A percentile compares a stretch with the other conserved stretches of the same genome.
Conservation (phyloP, 2,797 vertebrate genomes). For the Yasuhikotakia modesta region DNA sequence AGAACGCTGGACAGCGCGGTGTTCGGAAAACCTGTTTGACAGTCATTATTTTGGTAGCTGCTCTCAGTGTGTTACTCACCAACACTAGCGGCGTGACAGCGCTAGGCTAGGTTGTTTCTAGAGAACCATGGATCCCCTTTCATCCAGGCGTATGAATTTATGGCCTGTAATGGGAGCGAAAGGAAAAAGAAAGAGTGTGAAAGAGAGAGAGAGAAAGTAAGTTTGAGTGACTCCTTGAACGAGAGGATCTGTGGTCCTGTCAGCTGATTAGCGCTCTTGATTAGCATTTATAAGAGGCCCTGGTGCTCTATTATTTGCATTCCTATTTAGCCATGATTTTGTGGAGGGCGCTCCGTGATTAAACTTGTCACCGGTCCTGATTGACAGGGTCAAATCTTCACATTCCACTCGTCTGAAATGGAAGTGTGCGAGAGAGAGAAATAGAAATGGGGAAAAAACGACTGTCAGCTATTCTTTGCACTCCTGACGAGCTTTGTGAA, state of each 20-base stretch:
- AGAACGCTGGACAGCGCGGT: neutral
- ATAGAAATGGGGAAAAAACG: constrained; percentile 63
- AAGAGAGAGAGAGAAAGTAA: constrained; percentile 57
- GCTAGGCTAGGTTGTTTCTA: neutral
- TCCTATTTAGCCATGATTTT: constrained; percentile 99
- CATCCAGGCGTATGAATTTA: constrained; percentile 42
- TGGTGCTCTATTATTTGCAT: constrained; percentile 98
- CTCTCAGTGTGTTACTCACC: neutral
- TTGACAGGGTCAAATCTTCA: constrained; percentile 99
- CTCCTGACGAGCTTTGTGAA: constrained; percentile 57
- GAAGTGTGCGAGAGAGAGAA: constrained; percentile 71
- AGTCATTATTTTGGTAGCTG: neutral
- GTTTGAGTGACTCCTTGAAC: constrained; percentile 90
- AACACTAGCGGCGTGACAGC: neutral
- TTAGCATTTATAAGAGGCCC: constrained; percentile 99
- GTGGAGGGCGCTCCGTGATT: constrained; percentile 97
- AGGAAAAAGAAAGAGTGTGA: constrained; percentile 57
- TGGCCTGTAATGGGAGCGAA: constrained; percentile 53
- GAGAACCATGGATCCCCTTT: constrained; percentile 41
- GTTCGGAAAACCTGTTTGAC: neutral
- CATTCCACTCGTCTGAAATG: constrained; percentile 93
- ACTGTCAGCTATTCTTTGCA: constrained; percentile 87
- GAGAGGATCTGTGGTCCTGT: constrained; percentile 93
- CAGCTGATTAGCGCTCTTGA: constrained; percentile 99
- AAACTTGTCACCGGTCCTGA: constrained; percentile 97